Evolutionary conservation across 1,140 invertebrate species (phyloP), one percentile per base, ranked within the genome.

Genomic region (Drosophila elegans): DNA sequence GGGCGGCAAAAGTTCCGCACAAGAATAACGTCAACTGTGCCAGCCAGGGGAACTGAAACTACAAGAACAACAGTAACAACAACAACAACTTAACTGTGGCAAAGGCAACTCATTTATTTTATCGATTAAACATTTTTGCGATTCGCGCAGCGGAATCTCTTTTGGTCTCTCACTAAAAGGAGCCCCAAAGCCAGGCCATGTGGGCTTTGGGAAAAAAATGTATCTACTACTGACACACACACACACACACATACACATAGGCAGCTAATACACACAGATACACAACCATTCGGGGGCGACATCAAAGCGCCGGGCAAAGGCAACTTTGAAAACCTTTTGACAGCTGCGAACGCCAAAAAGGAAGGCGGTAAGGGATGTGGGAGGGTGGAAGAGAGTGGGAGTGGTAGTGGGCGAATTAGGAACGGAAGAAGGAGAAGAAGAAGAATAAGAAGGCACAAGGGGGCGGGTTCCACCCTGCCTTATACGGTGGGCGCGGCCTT

Each of bases 91-190:
- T 57, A 80, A 64, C 60, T 72, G 57, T 72, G 73, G 71, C 80
- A 88, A 81, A 88, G 55, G 80, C 84, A 89, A 89, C 84, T 89
- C 84, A 89, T 89, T 89, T 89, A 89, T 89, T 89, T 89, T 89
- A 89, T 89, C 84, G 84, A 89, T 89, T 89, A 89, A 89, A 89
- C 84, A 89, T 89, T 89, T 88, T 89, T 89, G 84, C 85, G 84
- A 89, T 89, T 89, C 84, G 84, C 85, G 84, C 77, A 89, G 84
- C 84, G 84, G 84, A 89, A 89, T 89, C 84, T 89, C 82, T 74
- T 75, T 56, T 55, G 61, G 80, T 48, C 52, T 69, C 63, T 48
- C 64, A 57, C 67, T 25, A 16, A 71, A 68, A 39, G 34, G 51
- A 46, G 51, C 64, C 41, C 64, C 64, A 44, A 49, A 68, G 56